phyloP scores from a whole-genome alignment of 2,113 vertebrate genomes.

The Pteronura brasiliensis region DNA sequence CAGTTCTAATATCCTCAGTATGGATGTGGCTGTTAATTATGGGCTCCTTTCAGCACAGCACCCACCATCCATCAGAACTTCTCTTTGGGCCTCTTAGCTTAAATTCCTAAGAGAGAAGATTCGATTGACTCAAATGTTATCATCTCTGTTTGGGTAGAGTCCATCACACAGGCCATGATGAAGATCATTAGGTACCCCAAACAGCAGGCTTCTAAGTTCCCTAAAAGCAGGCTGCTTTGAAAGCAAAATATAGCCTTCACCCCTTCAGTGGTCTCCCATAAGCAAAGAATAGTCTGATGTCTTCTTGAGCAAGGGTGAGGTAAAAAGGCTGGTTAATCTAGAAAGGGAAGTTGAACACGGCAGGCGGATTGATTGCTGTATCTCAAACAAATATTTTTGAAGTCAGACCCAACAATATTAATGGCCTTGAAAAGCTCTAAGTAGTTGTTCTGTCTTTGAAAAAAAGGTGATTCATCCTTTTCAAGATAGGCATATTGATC shows the following conservation, averaged over 20 bases:
- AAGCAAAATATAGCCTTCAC: background rate
- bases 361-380: background rate
- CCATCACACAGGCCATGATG: background rate
- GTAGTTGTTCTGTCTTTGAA: background rate
- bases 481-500: background rate
- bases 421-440: background rate
- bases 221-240: background rate
- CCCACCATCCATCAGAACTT: background rate
- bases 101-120: background rate
- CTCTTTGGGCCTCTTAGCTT: background rate
- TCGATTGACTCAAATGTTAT: background rate
- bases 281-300: background rate
- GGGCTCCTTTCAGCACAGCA: background rate
- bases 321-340: background rate
- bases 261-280: background rate
- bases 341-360: background rate
- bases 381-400: background rate
- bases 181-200: background rate
- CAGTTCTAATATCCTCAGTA: background rate
- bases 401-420: background rate
- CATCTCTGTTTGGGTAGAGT: background rate
- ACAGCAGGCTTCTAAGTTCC: background rate
- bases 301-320: background rate
- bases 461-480: background rate
- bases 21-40: background rate